A percentile compares a stretch with the other conserved stretches of the same genome.
These are phyloP conservation scores for Leucoraja ocellata DNA, from an alignment of 2,797 vertebrate species.

Conservation along the genomic window DNA sequence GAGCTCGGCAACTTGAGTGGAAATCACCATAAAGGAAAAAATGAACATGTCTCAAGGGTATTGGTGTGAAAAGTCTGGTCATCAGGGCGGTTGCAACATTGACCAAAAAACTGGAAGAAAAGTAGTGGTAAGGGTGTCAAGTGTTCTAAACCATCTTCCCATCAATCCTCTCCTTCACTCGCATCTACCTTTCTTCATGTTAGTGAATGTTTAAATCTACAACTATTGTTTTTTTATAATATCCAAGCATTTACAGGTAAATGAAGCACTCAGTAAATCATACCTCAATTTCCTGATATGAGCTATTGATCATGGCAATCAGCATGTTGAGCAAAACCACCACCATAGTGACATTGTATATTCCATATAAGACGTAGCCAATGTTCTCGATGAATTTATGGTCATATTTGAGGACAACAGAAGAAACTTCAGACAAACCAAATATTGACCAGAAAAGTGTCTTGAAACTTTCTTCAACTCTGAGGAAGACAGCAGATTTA, in stretches of 20 bases:
- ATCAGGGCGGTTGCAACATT: too few species aligned
- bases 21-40: too few species aligned
- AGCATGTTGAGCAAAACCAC: slow-evolving; percentile 96
- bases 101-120: neutral
- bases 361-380: slow-evolving; percentile 91
- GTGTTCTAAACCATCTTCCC: neutral
- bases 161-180: neutral
- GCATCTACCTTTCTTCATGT: too few species aligned
- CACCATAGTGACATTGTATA: slow-evolving; percentile 98
- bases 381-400: slow-evolving; percentile 78
- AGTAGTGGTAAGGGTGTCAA: neutral
- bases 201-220: neutral
- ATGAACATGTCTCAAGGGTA: too few species aligned
- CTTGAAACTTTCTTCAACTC: slow-evolving; percentile 97
- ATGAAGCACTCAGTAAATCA: slow-evolving; percentile 18
- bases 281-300: slow-evolving; percentile 97
- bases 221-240: neutral
- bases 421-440: slow-evolving; percentile 92
- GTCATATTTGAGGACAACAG: slow-evolving; percentile 88
- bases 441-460: slow-evolving; percentile 83
- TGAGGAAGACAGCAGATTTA: slow-evolving; percentile 47
- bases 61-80: too few species aligned
- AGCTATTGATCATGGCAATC: slow-evolving; percentile 98
- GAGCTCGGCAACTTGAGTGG: too few species aligned
- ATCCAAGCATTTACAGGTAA: neutral